These are phyloP conservation scores for Panurus biarmicus DNA, from an alignment of 2,113 vertebrate species.

Conservation along the genomic window DNA sequence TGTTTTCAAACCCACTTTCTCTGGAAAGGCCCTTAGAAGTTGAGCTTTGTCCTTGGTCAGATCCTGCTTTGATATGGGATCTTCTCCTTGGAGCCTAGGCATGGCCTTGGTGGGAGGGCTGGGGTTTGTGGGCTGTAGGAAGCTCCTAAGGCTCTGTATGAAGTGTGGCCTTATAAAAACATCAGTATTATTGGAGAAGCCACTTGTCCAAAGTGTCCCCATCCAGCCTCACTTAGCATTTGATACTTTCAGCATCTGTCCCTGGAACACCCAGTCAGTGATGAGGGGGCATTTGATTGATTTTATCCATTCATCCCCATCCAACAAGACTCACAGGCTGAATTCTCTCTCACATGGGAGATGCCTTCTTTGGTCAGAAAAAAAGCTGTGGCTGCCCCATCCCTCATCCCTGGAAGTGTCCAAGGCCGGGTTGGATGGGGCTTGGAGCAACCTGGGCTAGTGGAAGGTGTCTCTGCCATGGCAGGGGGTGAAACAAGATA, in stretches of 20 bases:
- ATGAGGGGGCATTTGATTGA: neutral
- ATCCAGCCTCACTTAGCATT: neutral
- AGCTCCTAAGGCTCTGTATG: neutral
- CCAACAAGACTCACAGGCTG: fast-evolving
- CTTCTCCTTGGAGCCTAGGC: neutral
- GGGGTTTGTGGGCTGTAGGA: no score
- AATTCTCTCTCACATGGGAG: fast-evolving
- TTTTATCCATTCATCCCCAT: neutral
- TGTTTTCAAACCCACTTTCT: neutral
- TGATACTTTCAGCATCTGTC: neutral
- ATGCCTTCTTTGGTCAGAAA: neutral
- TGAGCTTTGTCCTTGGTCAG: neutral
- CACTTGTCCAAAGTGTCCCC: neutral
- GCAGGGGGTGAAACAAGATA: fast-evolving
- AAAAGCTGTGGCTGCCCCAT: neutral
- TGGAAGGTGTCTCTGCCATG: neutral
- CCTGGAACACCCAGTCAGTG: neutral
- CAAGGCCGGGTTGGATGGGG: neutral
- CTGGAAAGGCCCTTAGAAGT: neutral
- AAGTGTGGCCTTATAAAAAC: neutral
- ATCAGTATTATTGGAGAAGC: neutral
- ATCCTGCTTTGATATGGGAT: neutral
- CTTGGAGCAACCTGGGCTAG: neutral
- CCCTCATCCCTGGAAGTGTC: neutral
- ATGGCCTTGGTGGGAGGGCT: neutral